Evolutionary conservation across 2,888 invertebrate species (phyloP).

Genomic region (Sinelater perroti): DNA sequence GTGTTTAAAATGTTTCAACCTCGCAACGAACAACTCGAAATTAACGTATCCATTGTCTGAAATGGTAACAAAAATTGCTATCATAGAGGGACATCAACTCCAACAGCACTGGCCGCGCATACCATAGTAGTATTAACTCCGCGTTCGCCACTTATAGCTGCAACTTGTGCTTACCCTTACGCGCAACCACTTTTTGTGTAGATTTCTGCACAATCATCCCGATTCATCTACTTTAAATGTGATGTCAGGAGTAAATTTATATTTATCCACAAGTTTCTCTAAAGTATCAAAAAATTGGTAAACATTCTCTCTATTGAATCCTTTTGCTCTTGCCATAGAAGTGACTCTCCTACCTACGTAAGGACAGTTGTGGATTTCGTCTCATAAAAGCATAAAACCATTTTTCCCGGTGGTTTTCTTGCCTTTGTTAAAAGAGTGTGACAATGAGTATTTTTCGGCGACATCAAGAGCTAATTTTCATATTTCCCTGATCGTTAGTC

Average conservation of each 20-base stretch:
- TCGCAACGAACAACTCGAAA: too few relatives aligned
- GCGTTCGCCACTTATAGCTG: constrained; percentile 38
- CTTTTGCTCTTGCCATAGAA: constrained; percentile 32
- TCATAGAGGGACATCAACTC: too few relatives aligned
- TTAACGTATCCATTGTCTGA: too few relatives aligned
- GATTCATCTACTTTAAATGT: constrained; percentile 34
- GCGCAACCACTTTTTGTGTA: constrained; percentile 11
- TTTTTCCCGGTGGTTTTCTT: constrained; percentile 36
- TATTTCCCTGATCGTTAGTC: constrained; percentile 26
- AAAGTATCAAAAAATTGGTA: constrained; percentile 36
- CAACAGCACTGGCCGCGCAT: constrained; percentile 27
- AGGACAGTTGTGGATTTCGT: constrained; percentile 33
- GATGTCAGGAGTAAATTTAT: neutral
- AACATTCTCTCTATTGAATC: constrained; percentile 37
- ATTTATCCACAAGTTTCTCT: constrained; percentile 27
- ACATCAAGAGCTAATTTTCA: constrained; percentile 26
- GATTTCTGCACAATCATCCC: constrained; percentile 34
- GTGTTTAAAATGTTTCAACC: too few relatives aligned
- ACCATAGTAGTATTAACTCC: constrained; percentile 44
- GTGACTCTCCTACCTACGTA: constrained; percentile 37
- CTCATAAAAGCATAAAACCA: constrained; percentile 32
- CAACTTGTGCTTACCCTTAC: constrained; percentile 35
- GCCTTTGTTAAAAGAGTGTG: constrained; percentile 28
- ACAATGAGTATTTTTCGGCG: constrained; percentile 21
- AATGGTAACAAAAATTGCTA: too few relatives aligned